phyloP scores from a whole-genome alignment of 2,113 vertebrate genomes.

The Mystacornis crossleyi region DNA sequence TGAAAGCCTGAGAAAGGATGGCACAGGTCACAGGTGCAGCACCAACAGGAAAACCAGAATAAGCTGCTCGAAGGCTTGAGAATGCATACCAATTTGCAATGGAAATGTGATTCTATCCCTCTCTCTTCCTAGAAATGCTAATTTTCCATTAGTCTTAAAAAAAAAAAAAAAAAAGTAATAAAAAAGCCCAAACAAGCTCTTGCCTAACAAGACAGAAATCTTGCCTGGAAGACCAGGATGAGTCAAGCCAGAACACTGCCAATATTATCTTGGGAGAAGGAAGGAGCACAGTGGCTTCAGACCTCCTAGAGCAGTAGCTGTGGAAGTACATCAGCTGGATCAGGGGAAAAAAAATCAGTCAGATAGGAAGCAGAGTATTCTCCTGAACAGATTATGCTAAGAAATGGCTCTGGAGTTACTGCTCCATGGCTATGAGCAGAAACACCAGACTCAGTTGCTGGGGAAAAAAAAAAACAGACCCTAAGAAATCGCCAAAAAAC shows the following conservation, averaged over 20 bases:
- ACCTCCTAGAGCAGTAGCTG: background rate
- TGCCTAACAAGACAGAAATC: background rate
- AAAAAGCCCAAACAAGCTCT: background rate
- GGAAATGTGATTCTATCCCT: background rate
- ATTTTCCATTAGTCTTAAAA: background rate
- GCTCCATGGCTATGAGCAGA: background rate
- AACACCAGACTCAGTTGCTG: background rate
- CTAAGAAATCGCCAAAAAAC: background rate
- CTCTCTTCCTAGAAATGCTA: background rate
- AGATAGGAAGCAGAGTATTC: background rate
- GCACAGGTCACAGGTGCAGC: background rate
- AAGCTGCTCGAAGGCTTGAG: background rate
- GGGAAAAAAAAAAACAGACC: background rate
- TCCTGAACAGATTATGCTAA: background rate
- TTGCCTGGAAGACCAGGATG: background rate
- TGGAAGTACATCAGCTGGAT: background rate
- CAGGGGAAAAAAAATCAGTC: background rate
- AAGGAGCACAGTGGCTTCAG: background rate
- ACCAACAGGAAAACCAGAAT: background rate
- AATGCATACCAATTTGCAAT: background rate
- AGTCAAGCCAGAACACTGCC: background rate
- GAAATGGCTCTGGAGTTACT: background rate
- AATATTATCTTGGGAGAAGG: background rate
- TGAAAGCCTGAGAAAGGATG: background rate
- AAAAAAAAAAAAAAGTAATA: background rate